These are phyloP conservation scores for Notolepis coatsorum DNA, from an alignment of 2,797 vertebrate species.

Conservation along the genomic window DNA sequence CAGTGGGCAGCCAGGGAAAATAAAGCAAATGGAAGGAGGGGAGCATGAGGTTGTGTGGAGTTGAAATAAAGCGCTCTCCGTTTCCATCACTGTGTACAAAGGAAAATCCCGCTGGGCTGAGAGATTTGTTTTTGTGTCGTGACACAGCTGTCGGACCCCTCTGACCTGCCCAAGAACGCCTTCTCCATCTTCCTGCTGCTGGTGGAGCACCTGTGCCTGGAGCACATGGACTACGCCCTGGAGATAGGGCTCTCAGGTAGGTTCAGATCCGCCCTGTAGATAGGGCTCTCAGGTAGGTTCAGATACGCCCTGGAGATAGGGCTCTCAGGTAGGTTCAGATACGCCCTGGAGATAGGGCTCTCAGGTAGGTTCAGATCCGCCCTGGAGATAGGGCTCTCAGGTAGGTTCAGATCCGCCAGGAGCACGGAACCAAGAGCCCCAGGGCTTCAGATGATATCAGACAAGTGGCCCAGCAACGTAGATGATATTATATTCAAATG, in stretches of 20 bases:
- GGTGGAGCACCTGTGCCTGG: constrained; percentile 97
- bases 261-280: background rate
- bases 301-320: no score
- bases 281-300: no score
- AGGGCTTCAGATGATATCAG: no score
- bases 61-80: background rate
- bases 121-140: constrained; percentile 17
- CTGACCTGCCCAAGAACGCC: constrained; percentile 97
- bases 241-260: constrained; percentile 97
- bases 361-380: no score
- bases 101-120: background rate
- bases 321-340: no score
- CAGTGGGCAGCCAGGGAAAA: no score
- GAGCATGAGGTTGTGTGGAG: background rate
- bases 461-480: no score
- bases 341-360: no score
- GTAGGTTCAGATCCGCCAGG: no score
- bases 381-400: no score
- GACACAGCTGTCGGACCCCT: constrained; percentile 93
- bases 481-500: no score
- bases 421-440: no score
- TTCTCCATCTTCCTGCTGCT: constrained; percentile 97
- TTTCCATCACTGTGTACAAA: background rate
- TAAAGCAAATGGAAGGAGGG: background rate
- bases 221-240: constrained; percentile 98